These are phyloP conservation scores for Prunella himalayana DNA, from an alignment of 2,113 vertebrate genomes.

Conservation along the genomic window DNA sequence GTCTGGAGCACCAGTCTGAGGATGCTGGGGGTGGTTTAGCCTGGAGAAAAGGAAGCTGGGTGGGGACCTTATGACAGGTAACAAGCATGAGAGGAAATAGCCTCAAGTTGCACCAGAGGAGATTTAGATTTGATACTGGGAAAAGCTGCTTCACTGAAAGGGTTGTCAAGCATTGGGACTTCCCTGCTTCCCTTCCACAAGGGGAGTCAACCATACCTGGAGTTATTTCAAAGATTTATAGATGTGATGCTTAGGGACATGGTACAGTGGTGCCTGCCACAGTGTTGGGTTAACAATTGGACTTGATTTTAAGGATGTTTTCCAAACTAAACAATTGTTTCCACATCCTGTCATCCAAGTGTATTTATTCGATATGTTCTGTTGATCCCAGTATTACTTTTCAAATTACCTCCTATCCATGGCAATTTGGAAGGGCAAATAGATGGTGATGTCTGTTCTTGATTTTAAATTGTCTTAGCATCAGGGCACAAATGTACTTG, in stretches of 20 bases:
- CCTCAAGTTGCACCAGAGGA: background rate
- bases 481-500: background rate
- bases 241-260: background rate
- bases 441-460: background rate
- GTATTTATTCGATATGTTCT: background rate
- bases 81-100: background rate
- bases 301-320: background rate
- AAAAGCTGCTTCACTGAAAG: background rate
- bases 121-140: background rate
- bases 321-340: background rate
- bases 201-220: background rate
- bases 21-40: background rate
- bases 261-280: background rate
- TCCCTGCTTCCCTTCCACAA: background rate
- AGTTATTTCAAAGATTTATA: background rate
- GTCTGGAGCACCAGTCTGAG: background rate
- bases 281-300: rapidly evolving
- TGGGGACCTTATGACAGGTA: background rate
- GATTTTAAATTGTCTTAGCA: background rate
- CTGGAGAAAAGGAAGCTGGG: background rate
- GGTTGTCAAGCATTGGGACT: background rate
- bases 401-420: background rate
- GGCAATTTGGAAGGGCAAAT: background rate
- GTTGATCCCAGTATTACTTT: background rate
- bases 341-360: background rate